Evolutionary conservation across 2,888 invertebrate species (phyloP).

Genomic region (Metellina segmentata): DNA sequence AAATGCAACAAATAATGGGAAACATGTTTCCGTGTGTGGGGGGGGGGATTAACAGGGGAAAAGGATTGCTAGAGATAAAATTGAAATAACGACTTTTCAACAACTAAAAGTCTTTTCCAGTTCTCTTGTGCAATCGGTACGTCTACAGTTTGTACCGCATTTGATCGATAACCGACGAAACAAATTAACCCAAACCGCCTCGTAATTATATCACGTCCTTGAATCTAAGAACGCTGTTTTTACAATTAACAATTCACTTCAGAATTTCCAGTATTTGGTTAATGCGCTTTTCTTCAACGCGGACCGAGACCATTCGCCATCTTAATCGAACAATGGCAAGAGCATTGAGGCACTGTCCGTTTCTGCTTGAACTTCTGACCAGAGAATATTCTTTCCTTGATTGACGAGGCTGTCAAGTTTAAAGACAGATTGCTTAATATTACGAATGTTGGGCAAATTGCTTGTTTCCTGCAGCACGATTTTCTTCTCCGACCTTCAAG

Average conservation of each 20-base stretch:
- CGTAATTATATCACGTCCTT: constrained; percentile 49
- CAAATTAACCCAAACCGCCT: constrained; percentile 24
- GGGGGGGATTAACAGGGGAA: too few relatives aligned
- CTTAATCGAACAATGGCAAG: constrained; percentile 16
- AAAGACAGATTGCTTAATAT: constrained; percentile 64
- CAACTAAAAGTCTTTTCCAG: constrained; percentile 5
- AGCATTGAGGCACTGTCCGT: not conserved
- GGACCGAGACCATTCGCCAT: constrained; percentile 20
- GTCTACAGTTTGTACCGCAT: not conserved
- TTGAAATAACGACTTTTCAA: not conserved
- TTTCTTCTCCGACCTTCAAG: constrained; percentile 4
- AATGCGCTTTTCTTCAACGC: not conserved
- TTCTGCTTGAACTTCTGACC: constrained; percentile 18
- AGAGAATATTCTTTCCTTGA: not conserved
- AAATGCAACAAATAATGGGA: too few relatives aligned
- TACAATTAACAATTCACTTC: constrained; percentile 17
- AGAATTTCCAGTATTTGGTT: not conserved
- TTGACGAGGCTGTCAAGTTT: constrained; percentile 44
- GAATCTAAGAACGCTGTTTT: constrained; percentile 25
- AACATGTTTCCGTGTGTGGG: too few relatives aligned
- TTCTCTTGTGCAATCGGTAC: constrained; percentile 13
- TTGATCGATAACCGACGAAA: constrained; percentile 50
- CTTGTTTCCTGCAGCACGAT: constrained; percentile 32
- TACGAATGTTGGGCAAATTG: constrained; percentile 32
- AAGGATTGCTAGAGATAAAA: not conserved